Evolutionary conservation across 2,797 vertebrate species (phyloP).

Genomic region (Decapterus maruadsi): DNA sequence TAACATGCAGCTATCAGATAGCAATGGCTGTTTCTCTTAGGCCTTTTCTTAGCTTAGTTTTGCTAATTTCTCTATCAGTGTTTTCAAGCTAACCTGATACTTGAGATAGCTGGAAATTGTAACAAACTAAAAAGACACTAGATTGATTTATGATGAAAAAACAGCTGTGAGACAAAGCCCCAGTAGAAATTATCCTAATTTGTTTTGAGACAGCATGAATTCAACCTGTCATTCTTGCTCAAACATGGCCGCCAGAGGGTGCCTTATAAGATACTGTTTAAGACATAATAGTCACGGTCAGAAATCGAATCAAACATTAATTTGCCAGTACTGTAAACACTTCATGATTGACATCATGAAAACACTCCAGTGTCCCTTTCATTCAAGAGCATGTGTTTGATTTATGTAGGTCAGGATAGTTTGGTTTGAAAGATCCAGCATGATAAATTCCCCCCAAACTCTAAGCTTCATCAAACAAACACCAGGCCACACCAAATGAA

Average conservation of each 20-base stretch:
- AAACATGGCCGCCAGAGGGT: not conserved
- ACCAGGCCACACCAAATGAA: slow-evolving; percentile 39
- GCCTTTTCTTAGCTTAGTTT: slow-evolving; percentile 1
- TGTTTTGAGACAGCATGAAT: not conserved
- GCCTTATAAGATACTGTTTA: not conserved
- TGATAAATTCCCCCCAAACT: not conserved
- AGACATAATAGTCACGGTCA: no score
- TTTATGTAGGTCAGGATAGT: not conserved
- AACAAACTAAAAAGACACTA: not conserved
- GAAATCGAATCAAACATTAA: not conserved
- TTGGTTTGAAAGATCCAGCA: slow-evolving; percentile 8
- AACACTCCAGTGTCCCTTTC: slow-evolving; percentile 53
- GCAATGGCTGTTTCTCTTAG: not conserved
- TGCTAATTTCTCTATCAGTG: slow-evolving; percentile 1
- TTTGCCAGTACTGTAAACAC: slow-evolving; percentile 27
- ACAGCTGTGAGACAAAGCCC: not conserved
- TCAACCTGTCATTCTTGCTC: not conserved
- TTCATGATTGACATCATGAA: not conserved
- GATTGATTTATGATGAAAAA: not conserved
- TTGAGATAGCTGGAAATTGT: not conserved
- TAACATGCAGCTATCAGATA: slow-evolving; percentile 12
- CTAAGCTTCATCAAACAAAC: slow-evolving; percentile 7
- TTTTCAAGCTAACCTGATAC: not conserved
- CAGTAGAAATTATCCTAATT: not conserved
- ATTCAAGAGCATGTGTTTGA: not conserved